Evolutionary conservation across 2,113 vertebrate genomes (phyloP).

Genomic region (Lophochroa leadbeateri): DNA sequence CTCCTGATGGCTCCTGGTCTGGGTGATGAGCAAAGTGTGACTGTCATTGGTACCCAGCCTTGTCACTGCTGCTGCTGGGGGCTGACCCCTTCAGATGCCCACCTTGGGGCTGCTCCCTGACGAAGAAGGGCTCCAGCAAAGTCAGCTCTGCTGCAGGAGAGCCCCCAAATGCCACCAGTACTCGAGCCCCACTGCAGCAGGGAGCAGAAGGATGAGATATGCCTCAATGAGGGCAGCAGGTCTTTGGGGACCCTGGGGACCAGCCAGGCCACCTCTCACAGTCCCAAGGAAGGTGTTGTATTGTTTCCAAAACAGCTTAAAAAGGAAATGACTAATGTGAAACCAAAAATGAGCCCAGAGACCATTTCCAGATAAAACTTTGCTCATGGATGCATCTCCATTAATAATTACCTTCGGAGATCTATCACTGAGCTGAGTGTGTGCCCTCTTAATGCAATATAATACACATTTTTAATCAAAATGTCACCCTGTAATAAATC

Average conservation of each 20-base stretch:
- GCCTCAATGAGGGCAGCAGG: neutral
- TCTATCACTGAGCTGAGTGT: neutral
- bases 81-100: neutral
- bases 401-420: neutral
- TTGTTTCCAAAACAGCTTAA: neutral
- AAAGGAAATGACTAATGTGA: neutral
- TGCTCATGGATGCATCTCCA: neutral
- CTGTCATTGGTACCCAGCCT: neutral
- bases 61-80: neutral
- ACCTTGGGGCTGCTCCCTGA: neutral
- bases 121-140: neutral
- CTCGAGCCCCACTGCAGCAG: fast-evolving
- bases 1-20: neutral
- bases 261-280: neutral
- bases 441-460: neutral
- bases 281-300: neutral
- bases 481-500: neutral
- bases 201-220: neutral
- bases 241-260: neutral
- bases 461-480: neutral
- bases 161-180: neutral
- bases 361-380: neutral
- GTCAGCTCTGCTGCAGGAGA: neutral
- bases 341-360: neutral
- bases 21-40: neutral